These are phyloP conservation scores for Lydus trimaculatus DNA, from an alignment of 2,888 invertebrate species.

Conservation along the genomic window DNA sequence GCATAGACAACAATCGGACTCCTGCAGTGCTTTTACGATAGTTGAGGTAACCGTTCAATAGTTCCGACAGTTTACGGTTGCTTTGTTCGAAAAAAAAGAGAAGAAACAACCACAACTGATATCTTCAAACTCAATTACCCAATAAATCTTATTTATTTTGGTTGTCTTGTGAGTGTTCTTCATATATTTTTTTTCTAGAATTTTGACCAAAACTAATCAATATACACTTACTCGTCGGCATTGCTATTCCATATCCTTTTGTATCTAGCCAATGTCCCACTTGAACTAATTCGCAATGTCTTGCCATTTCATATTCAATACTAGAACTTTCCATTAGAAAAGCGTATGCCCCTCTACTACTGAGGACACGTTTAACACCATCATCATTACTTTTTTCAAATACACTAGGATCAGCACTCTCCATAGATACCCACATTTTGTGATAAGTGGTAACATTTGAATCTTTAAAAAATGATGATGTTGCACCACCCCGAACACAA, in stretches of 20 bases:
- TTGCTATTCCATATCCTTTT: conserved; percentile 93
- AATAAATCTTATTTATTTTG: conserved; percentile 39
- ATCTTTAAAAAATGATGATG: conserved; percentile 88
- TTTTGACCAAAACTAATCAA: neutral
- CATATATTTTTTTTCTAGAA: neutral
- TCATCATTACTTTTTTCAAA: conserved; percentile 84
- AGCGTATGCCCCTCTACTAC: conserved; percentile 84
- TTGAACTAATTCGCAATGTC: conserved; percentile 85
- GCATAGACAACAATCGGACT: conserved; percentile 52
- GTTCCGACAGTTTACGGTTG: conserved; percentile 49
- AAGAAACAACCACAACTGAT: conserved; percentile 41
- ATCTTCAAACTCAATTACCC: conserved; percentile 45
- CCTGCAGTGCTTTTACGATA: conserved; percentile 49
- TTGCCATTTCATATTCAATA: conserved; percentile 89
- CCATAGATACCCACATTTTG: conserved; percentile 94
- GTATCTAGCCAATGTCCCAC: conserved; percentile 79
- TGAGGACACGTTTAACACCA: conserved; percentile 84
- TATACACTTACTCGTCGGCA: conserved; percentile 79
- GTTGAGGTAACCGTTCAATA: conserved; percentile 45
- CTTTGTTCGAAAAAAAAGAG: conserved; percentile 35
- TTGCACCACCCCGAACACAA: conserved; percentile 87
- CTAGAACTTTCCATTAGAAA: conserved; percentile 96
- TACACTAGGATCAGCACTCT: conserved; percentile 80
- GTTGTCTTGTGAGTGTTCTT: neutral
- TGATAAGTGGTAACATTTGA: conserved; percentile 90